These are phyloP conservation scores for Pomatorhinus ruficollis DNA, from an alignment of 2,113 vertebrate species.

Conservation along the genomic window DNA sequence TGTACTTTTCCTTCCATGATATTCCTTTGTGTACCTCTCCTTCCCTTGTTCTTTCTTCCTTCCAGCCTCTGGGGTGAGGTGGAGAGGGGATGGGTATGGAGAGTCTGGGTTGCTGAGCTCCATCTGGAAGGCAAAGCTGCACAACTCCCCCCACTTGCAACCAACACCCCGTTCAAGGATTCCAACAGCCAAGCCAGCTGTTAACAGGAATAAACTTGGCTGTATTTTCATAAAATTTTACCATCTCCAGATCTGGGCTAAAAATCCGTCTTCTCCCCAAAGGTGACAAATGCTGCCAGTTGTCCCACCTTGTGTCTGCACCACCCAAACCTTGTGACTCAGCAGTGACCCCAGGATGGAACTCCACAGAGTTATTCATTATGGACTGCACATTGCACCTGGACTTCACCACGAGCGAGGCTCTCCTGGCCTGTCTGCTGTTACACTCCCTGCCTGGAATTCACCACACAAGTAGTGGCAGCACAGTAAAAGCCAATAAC, in stretches of 20 bases:
- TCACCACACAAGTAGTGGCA: background rate
- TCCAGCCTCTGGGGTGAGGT: background rate
- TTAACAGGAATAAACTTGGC: background rate
- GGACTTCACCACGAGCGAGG: background rate
- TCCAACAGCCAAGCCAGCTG: background rate
- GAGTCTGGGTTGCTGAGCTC: background rate
- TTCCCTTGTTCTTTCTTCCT: background rate
- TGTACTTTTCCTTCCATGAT: background rate
- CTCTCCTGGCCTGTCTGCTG: background rate
- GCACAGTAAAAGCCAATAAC: slow-evolving; percentile 18
- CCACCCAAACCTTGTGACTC: background rate
- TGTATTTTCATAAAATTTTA: too few relatives aligned
- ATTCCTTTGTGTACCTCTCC: background rate
- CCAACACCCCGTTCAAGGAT: background rate
- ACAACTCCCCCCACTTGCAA: background rate
- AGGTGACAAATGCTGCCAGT: background rate
- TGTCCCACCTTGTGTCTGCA: accelerated
- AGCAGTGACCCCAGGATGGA: background rate
- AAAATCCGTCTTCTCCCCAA: background rate
- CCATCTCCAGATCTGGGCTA: too few relatives aligned
- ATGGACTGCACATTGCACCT: background rate
- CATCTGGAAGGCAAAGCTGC: background rate
- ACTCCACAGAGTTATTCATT: background rate
- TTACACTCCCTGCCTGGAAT: slow-evolving; percentile 2
- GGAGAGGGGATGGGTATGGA: background rate